Base-by-base conservation (phyloP, 2,888 invertebrate species). In the Hartigia nigra region DNA sequence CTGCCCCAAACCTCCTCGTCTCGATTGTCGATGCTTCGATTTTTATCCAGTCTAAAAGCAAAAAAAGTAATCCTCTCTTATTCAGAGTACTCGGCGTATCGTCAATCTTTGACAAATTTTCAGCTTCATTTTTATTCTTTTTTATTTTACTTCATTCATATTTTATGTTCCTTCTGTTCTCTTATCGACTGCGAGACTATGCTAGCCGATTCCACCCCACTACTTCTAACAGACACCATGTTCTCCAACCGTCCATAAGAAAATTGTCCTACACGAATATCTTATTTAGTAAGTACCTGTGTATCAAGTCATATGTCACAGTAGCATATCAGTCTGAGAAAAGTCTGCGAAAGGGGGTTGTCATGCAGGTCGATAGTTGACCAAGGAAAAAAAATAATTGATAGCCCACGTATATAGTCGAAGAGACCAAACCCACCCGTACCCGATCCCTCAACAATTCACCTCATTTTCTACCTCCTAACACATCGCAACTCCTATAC, bases 1-100 rank as follows among this genome's bases (percentile, higher is more conserved):
- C 86, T 88, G 91, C 91, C 90, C 91, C 90, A 88, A 89, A 86
- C 89, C 88, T 89, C 90, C 90, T 90, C 90, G 89, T 87, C 89
- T 86, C 90, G 90, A 90, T 88, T 88, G 82, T 85, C 88, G 82
- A 84, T 83, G 82, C 84, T 84, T 85, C 85, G 85, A 84, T 85
- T 87, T 80, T 81, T 77, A 79, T 78, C 78, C 83, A 84, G 84
- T 86, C 85, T 84, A 86, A 1, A 87, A 87, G 32, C 75, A 81
- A 76, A 84, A 77, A 79, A 77, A 31, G 70, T 31, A 5, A 55
- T 2, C 55, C 5, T 0, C 23, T 23, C 23, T 23, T 23, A 55
- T 23, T 55, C 55, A 55, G 1, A 9, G 23, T 55, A 55, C 14
- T 23, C 55, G 2, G 23, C 14, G 23, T 55, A 23, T 9, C 55